Evolutionary conservation across 2,888 invertebrate species (phyloP).

Genomic region (Cyclophora punctaria): DNA sequence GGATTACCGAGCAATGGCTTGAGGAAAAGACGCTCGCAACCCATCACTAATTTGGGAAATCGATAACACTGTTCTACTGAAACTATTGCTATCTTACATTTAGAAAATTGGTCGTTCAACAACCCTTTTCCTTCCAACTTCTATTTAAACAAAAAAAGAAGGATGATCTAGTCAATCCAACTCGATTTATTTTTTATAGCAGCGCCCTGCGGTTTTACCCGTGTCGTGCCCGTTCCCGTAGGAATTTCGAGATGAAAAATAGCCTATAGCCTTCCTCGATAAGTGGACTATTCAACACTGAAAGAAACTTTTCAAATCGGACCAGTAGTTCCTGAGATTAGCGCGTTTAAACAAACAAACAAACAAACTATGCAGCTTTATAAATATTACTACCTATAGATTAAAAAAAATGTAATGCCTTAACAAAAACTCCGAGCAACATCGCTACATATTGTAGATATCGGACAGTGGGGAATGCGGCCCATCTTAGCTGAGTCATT

Average conservation of each 20-base stretch:
- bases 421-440: constrained; percentile 8
- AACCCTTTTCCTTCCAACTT: too few relatives aligned
- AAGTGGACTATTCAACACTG: too few relatives aligned
- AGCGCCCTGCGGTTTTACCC: not conserved
- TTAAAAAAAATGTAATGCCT: constrained; percentile 1
- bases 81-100: too few relatives aligned
- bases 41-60: too few relatives aligned
- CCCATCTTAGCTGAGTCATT: constrained; percentile 33
- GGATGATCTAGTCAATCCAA: not conserved
- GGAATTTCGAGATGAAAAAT: too few relatives aligned
- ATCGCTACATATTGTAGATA: not conserved
- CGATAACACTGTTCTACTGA: too few relatives aligned
- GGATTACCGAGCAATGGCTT: constrained; percentile 27
- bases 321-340: too few relatives aligned
- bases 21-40: constrained; percentile 3
- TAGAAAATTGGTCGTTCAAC: too few relatives aligned
- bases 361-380: not conserved
- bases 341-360: too few relatives aligned
- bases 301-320: too few relatives aligned
- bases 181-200: not conserved
- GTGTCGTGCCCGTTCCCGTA: too few relatives aligned
- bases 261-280: too few relatives aligned
- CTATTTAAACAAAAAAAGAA: not conserved
- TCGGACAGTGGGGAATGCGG: constrained; percentile 9
- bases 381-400: not conserved